Conservation (phyloP, 2,797 vertebrate species). For the Pelobates cultripes region DNA sequence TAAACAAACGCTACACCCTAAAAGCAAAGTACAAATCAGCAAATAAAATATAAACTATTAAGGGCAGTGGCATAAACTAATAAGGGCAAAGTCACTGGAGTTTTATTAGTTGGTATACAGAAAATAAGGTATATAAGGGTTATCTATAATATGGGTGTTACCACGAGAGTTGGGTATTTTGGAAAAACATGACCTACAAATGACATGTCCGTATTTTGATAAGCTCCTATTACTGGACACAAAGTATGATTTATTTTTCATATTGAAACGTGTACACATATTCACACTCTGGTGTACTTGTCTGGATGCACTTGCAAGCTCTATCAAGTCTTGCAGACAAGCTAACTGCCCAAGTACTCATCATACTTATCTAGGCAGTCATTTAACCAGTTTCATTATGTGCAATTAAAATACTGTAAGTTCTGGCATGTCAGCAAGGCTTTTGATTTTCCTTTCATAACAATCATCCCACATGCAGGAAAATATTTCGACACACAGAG, state of each 20-base stretch:
- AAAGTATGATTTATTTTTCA: neutral
- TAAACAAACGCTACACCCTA: too few relatives aligned
- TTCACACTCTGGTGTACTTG: constrained; percentile 1
- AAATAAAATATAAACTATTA: too few relatives aligned
- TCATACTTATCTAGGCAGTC: neutral
- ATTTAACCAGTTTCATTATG: constrained; percentile 38
- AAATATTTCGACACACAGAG: constrained; percentile 20
- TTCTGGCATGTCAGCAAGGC: constrained; percentile 35
- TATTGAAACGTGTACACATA: neutral
- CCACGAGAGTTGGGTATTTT: too few relatives aligned
- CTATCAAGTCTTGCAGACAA: constrained; percentile 35
- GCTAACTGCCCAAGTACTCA: neutral
- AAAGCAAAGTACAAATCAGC: too few relatives aligned
- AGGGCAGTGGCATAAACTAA: too few relatives aligned
- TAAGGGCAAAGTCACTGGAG: too few relatives aligned
- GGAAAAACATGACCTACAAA: too few relatives aligned
- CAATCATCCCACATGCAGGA: constrained; percentile 16
- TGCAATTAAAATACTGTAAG: constrained; percentile 37
- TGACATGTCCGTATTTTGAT: too few relatives aligned
- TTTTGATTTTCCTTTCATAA: constrained; percentile 36
- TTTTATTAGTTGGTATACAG: too few relatives aligned
- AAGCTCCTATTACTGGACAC: too few relatives aligned
- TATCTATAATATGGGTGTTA: too few relatives aligned
- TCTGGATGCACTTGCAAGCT: constrained; percentile 24
- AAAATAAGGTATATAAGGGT: too few relatives aligned